A percentile compares a stretch with the other conserved stretches of the same genome.
Evolutionary conservation across 2,888 invertebrate genomes (phyloP).

Genomic region (Pilophorus perplexus): DNA sequence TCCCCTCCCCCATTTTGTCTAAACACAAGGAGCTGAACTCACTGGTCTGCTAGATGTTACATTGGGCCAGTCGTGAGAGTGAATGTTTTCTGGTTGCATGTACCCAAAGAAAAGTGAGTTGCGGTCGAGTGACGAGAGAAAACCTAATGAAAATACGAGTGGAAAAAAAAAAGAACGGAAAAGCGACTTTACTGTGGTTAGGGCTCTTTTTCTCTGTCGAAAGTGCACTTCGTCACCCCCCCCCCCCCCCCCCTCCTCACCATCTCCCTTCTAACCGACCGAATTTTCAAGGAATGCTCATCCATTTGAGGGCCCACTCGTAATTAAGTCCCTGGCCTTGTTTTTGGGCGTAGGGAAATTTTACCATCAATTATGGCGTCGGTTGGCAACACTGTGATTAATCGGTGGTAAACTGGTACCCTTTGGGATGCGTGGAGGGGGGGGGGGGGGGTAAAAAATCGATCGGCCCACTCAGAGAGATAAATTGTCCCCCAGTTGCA

Average conservation of each 20-base stretch:
- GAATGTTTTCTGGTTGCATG: too few species aligned
- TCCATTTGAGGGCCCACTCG: slow-evolving; percentile 29
- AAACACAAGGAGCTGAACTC: too few species aligned
- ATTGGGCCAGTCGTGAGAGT: too few species aligned
- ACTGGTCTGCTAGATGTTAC: too few species aligned
- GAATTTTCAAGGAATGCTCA: slow-evolving; percentile 38
- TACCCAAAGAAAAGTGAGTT: too few species aligned
- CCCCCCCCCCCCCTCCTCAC: not conserved
- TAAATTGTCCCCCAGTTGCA: too few species aligned
- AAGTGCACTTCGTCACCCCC: not conserved
- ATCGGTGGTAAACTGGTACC: slow-evolving; percentile 25
- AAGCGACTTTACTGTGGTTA: slow-evolving; percentile 3
- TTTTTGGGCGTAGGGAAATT: slow-evolving; percentile 42
- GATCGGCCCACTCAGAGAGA: too few species aligned
- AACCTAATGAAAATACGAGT: too few species aligned
- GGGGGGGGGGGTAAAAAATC: too few species aligned
- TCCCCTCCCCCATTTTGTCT: too few species aligned
- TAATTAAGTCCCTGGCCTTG: slow-evolving; percentile 37
- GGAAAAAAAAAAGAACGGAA: not conserved
- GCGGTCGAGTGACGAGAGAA: too few species aligned
- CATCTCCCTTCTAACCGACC: not conserved
- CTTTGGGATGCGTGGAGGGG: too few species aligned
- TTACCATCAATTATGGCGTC: slow-evolving; percentile 46
- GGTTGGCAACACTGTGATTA: slow-evolving; percentile 46
- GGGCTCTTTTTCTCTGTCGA: slow-evolving; percentile 17